Evolutionary conservation across 2,888 invertebrate genomes (phyloP), one percentile per base, ranked within the genome.

Genomic region (Drosophila lacicola): DNA sequence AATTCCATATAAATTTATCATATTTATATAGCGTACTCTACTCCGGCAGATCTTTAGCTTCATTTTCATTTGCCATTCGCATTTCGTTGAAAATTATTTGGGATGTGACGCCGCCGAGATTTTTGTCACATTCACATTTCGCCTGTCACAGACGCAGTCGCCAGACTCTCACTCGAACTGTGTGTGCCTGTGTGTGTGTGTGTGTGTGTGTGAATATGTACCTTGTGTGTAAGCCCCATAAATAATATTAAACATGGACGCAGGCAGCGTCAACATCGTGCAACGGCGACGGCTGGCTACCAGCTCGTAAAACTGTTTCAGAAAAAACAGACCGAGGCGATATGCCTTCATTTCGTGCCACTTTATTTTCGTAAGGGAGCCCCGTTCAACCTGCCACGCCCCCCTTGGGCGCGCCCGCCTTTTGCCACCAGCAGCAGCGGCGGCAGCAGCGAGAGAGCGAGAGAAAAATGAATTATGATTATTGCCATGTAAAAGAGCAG

Each of bases 401-500:
- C 57, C 57, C 67, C 61, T 72, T 67, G 58, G 54, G 56, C 51
- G 44, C 17, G 17, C 17, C 17, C 17, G 17, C 61, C 34, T 25
- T 25, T 29, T 29, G 29, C 29, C 29, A 37, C 21, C 47, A 37
- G 39, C 51, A 36, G 36, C 36, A 36, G 11, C 36, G 13, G 36
- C 13, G 13, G 36, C 10, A 8, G 34, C 34, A 34, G 34, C 21
- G 13, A 58, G 74, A 63, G 67, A 57, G 75, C 55, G 50, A 65
- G 69, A 85, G 88, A 92, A 92, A 92, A 91, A 92, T 92, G 92
- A 92, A 88, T 92, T 92, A 92, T 92, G 91, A 90, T 92, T 92
- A 92, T 92, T 92, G 91, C 92, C 89, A 91, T 91, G 92, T 91
- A 91, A 91, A 91, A 91, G 91, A 91, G 92, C 91, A 90, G 91